Base-by-base conservation (phyloP, 2,888 invertebrate species). In the Pantelozetes paolii region DNA sequence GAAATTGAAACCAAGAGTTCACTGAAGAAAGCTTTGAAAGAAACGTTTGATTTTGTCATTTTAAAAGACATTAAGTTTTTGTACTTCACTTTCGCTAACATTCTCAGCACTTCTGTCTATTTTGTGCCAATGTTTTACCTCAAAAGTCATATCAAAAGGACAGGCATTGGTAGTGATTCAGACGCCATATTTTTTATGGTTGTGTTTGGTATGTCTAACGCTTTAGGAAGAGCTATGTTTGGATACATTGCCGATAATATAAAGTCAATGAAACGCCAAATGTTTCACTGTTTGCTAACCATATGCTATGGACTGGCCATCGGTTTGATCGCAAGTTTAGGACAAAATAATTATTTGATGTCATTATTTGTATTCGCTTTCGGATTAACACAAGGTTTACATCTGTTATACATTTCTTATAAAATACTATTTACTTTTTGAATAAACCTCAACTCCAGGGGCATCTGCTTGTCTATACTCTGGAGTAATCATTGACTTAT, bases 191-290 rank as follows among this genome's bases (percentile, higher is more conserved):
- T 1, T 3, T 28, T 73, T 11, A 48, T 73, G 73, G 50, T 73
- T 1, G 48, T 15, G 48, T 73, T 69, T 18, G 73, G 73, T 30
- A 18, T 73, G 32, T 18, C 70, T 3, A 73, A 73, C 28, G 48
- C 32, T 23, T 30, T 73, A 0, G 64, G 67, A 0, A 40, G 73
- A 32, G 40, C 69, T 18, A 2, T 48, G 8, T 69, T 70, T 20
- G 73, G 73, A 11, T 73, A 69, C 30, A 48, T 73, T 15, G 45
- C 73, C 11, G 73, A 73, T 11, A n/a, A n/a, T n/a, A n/a, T n/a
- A n/a, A n/a, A n/a, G n/a, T n/a, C n/a, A n/a, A n/a, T n/a, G n/a
- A n/a, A n/a, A n/a, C n/a, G n/a, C n/a, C n/a, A n/a, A n/a, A n/a
- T n/a, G n/a, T n/a, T n/a, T n/a, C n/a, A n/a, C n/a, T n/a, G n/a